These are phyloP conservation scores for Sus cebifrons DNA, from an alignment of 2,797 vertebrate genomes.

Conservation along the genomic window DNA sequence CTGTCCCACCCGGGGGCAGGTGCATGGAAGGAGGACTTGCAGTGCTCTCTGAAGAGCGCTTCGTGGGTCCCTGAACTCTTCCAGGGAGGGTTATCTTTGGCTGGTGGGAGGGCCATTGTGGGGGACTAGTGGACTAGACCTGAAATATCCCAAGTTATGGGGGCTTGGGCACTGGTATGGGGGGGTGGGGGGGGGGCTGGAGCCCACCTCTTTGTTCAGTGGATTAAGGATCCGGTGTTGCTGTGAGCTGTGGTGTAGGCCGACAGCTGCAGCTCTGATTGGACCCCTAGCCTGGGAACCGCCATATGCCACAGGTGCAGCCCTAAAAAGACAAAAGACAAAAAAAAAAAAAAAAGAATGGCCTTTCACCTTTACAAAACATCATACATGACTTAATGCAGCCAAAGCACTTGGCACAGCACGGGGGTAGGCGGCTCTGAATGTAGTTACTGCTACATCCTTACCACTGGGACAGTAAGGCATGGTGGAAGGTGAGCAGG, in stretches of 20 bases:
- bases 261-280: no score
- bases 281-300: no score
- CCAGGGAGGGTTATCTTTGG: background rate
- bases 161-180: background rate
- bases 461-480: background rate
- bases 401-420: background rate
- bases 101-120: background rate
- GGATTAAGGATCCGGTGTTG: no score
- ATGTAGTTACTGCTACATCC: background rate
- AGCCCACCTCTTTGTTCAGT: no score
- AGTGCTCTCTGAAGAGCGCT: background rate
- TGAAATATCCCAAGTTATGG: background rate
- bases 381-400: background rate
- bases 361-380: background rate
- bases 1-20: background rate
- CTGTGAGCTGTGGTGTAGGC: no score
- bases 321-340: no score
- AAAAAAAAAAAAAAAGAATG: background rate
- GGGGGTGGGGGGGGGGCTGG: no score
- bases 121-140: background rate
- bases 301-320: no score
- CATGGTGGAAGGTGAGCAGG: background rate
- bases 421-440: background rate
- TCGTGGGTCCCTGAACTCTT: background rate
- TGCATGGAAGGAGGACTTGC: background rate